phyloP scores from a whole-genome alignment of 1,140 invertebrate genomes.

The Magallana angulata region DNA sequence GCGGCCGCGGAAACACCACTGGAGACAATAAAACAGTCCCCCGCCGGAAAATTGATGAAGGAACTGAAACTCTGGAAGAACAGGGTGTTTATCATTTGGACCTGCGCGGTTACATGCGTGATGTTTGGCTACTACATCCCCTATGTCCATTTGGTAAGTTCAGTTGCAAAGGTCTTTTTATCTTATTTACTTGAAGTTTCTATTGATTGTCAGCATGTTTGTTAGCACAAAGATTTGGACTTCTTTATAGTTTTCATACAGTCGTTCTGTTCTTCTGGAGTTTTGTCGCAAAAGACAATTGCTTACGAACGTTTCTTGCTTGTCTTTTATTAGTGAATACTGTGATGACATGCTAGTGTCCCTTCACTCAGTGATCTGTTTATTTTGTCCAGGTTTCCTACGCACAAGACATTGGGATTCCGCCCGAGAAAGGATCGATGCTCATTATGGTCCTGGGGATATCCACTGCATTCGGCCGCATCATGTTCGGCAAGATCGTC shows the following conservation, averaged over 20 bases:
- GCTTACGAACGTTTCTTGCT: too few relatives aligned
- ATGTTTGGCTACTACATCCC: constrained; percentile 75
- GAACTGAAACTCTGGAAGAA: constrained; percentile 73
- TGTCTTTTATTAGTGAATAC: neutral
- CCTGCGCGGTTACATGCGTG: constrained; percentile 62
- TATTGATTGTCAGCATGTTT: too few relatives aligned
- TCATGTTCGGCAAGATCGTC: constrained; percentile 71
- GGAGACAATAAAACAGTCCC: constrained; percentile 59
- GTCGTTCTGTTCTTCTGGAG: too few relatives aligned
- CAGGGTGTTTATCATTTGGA: constrained; percentile 71
- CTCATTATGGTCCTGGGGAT: constrained; percentile 68
- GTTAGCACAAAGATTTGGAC: too few relatives aligned
- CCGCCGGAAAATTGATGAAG: constrained; percentile 58
- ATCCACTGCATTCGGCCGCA: constrained; percentile 66
- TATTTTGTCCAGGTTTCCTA: constrained; percentile 64
- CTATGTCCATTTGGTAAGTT: constrained; percentile 72
- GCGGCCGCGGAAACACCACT: constrained; percentile 32
- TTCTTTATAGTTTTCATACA: too few relatives aligned
- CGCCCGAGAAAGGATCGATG: constrained; percentile 62
- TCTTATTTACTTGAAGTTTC: too few relatives aligned
- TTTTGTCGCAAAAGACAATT: too few relatives aligned
- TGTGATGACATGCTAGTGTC: neutral
- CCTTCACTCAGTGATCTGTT: neutral
- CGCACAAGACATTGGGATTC: constrained; percentile 65
- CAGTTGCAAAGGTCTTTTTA: too few relatives aligned